A percentile compares a stretch with the other conserved stretches of the same genome.
Conservation (phyloP, 2,113 vertebrate genomes). For the Coryphaenoides rupestris region DNA sequence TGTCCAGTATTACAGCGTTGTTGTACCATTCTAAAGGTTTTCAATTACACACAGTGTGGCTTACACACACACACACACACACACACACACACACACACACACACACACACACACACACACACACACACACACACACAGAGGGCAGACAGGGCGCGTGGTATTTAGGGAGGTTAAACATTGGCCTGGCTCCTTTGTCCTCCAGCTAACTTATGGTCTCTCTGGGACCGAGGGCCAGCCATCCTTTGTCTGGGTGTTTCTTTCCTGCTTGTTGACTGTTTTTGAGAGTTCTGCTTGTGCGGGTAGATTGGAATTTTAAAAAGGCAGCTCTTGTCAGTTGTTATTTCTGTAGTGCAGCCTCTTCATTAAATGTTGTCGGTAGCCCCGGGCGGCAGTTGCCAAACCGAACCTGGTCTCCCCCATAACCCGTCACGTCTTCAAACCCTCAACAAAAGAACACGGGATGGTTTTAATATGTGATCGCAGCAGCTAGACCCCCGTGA, state of each 20-base stretch:
- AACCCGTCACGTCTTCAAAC: neutral
- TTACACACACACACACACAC: neutral
- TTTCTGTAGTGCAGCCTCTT: too few species aligned
- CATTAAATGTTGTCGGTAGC: too few species aligned
- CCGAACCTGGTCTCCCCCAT: slow-evolving; percentile 9
- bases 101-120: neutral
- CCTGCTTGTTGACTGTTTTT: slow-evolving; percentile 26
- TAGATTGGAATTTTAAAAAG: slow-evolving; percentile 17
- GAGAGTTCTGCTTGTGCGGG: slow-evolving; percentile 37
- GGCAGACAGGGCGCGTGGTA: neutral
- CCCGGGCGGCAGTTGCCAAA: too few species aligned
- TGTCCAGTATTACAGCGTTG: slow-evolving; percentile 5
- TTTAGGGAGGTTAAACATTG: slow-evolving; percentile 44
- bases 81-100: neutral
- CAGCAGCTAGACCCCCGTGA: neutral
- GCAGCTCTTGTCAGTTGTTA: neutral
- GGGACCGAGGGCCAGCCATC: neutral
- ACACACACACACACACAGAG: neutral
- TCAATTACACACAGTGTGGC: too few species aligned
- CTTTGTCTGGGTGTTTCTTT: slow-evolving; percentile 16
- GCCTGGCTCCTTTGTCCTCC: slow-evolving; percentile 36
- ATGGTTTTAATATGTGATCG: slow-evolving; percentile 8
- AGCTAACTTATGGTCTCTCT: slow-evolving; percentile 38
- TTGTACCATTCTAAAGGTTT: neutral
- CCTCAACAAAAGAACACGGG: neutral